Conservation (phyloP, 2,888 invertebrate genomes). For the Pemphredon lugubris region DNA sequence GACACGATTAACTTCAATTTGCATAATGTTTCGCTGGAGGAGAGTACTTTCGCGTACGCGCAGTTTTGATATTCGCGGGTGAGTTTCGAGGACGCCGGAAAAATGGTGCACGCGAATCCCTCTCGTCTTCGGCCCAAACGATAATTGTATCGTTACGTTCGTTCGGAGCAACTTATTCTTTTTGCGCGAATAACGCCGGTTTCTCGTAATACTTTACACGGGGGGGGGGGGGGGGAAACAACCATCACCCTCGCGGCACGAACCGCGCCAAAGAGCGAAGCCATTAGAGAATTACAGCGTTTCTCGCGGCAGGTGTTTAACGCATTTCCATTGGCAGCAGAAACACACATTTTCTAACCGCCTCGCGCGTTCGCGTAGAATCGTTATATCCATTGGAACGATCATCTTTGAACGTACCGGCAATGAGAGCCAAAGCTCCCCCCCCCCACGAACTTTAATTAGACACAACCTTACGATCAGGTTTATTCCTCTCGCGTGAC, state of each 20-base stretch:
- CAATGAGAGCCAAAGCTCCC: slow-evolving; percentile 23
- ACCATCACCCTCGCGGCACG: too few species aligned
- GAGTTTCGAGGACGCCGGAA: slow-evolving; percentile 26
- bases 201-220: slow-evolving; percentile 8
- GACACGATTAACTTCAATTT: slow-evolving; percentile 49
- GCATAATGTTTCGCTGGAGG: slow-evolving; percentile 40
- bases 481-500: slow-evolving; percentile 35
- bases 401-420: not conserved
- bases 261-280: too few species aligned
- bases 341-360: not conserved
- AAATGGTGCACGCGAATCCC: slow-evolving; percentile 25
- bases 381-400: not conserved
- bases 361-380: not conserved
- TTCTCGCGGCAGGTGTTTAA: not conserved
- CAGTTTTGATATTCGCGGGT: slow-evolving; percentile 24
- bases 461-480: slow-evolving; percentile 21
- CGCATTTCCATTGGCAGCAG: not conserved
- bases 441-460: slow-evolving; percentile 36
- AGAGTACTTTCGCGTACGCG: slow-evolving; percentile 7
- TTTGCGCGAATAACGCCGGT: slow-evolving; percentile 22
- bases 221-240: too few species aligned
- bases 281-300: not conserved
- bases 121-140: slow-evolving; percentile 21
- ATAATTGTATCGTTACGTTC: slow-evolving; percentile 32
- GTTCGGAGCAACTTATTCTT: slow-evolving; percentile 28